phyloP scores from a whole-genome alignment of 2,113 vertebrate species.

The Myotis davidii region DNA sequence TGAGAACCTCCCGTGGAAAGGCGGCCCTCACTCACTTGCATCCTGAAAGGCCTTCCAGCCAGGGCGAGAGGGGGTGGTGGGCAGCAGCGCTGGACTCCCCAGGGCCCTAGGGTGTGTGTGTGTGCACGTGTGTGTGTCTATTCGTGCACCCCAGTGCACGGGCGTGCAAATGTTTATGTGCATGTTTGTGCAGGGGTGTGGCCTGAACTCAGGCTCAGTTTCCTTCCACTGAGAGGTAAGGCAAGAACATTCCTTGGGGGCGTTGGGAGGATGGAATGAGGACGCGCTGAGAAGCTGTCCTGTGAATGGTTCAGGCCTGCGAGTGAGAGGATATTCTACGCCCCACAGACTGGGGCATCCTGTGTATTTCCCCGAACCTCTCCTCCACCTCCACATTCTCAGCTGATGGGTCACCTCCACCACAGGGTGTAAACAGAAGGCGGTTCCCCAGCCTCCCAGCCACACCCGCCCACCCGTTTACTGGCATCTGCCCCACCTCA shows the following conservation, averaged over 20 bases:
- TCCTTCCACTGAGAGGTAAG: background rate
- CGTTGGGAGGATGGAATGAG: background rate
- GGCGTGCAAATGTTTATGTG: rapidly evolving
- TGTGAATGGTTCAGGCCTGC: background rate
- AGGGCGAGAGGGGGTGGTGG: rapidly evolving
- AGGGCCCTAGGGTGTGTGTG: background rate
- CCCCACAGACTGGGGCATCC: background rate
- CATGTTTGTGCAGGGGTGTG: background rate
- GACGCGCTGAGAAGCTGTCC: background rate
- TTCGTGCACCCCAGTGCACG: rapidly evolving
- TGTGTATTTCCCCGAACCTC: background rate
- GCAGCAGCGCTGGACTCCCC: background rate
- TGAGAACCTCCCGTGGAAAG: background rate
- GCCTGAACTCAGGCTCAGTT: background rate
- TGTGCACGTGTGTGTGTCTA: background rate
- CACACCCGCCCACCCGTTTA: background rate
- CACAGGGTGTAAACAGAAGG: background rate
- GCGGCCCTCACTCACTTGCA: background rate
- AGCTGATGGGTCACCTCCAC: background rate
- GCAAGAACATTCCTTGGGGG: background rate
- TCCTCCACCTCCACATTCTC: background rate
- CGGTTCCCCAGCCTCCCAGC: background rate
- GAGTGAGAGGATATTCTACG: background rate
- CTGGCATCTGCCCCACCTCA: background rate
- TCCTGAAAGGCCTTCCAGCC: background rate